phyloP scores from a whole-genome alignment of 2,113 vertebrate genomes.

The Turnix velox region DNA sequence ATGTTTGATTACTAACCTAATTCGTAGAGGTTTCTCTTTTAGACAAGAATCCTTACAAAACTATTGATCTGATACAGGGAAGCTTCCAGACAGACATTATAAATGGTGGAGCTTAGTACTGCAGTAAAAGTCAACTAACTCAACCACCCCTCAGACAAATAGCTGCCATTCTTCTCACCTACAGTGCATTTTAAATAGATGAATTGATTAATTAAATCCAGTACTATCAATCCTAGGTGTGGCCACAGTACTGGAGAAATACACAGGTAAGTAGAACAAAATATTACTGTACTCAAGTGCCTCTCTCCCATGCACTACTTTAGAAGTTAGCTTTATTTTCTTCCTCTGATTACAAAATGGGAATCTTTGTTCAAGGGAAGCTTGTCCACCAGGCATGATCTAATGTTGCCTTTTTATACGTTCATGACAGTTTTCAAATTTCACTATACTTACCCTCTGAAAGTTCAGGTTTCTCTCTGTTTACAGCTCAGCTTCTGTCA shows the following conservation, averaged over 20 bases:
- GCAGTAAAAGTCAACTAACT: not conserved
- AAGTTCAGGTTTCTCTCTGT: too few species aligned
- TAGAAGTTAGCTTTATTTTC: not conserved
- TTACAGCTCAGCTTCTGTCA: too few species aligned
- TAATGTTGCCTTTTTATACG: not conserved
- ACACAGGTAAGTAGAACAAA: not conserved
- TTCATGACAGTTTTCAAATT: too few species aligned
- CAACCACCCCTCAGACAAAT: rapidly evolving
- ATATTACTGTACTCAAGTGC: not conserved
- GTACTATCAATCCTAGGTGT: not conserved
- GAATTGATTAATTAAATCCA: not conserved
- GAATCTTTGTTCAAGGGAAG: not conserved
- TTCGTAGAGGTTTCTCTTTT: not conserved
- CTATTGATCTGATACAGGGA: not conserved
- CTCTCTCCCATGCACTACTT: not conserved
- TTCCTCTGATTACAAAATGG: not conserved
- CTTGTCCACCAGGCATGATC: not conserved
- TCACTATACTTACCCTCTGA: too few species aligned
- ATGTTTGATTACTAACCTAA: not conserved
- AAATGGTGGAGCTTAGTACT: not conserved
- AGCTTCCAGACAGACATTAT: not conserved
- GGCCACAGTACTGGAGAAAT: not conserved
- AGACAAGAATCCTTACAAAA: not conserved
- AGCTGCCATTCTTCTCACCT: not conserved
- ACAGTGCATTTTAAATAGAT: not conserved